Evolutionary conservation across 2,888 invertebrate genomes (phyloP).

Genomic region (Ornithoptera priamus): DNA sequence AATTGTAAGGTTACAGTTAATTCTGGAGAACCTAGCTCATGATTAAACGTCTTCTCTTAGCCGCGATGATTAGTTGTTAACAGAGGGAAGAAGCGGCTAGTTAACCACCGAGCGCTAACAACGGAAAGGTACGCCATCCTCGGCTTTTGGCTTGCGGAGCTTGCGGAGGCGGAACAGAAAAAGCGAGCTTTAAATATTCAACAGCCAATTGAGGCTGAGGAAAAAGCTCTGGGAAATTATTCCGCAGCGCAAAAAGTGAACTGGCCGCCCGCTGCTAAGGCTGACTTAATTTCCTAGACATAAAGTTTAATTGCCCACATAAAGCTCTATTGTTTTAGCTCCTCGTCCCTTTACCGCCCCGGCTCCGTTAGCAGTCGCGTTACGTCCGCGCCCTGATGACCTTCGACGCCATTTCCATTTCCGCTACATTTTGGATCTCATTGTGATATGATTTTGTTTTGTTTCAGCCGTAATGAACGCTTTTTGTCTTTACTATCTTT

Average conservation of each 20-base stretch:
- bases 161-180: constrained; percentile 3
- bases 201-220: constrained; percentile 42
- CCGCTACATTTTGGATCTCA: constrained; percentile 10
- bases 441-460: no score
- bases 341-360: constrained; percentile 39
- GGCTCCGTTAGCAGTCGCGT: constrained; percentile 46
- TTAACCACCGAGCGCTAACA: no score
- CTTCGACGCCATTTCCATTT: constrained; percentile 44
- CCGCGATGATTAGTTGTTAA: no score
- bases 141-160: not conserved
- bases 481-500: no score
- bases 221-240: constrained; percentile 41
- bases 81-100: no score
- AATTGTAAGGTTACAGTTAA: no score
- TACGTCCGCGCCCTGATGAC: constrained; percentile 55
- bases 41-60: no score
- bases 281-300: constrained; percentile 62
- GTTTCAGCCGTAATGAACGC: no score
- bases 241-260: constrained; percentile 43
- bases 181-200: constrained; percentile 25
- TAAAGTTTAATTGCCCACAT: constrained; percentile 62
- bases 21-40: no score
- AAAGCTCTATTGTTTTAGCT: constrained; percentile 61
- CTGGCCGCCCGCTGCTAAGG: constrained; percentile 45
- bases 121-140: not conserved